Percentiles rank a stretch among this genome's conserved stretches.
These are phyloP conservation scores for Oenanthe melanoleuca DNA, from an alignment of 2,113 vertebrate genomes.

Conservation along the genomic window DNA sequence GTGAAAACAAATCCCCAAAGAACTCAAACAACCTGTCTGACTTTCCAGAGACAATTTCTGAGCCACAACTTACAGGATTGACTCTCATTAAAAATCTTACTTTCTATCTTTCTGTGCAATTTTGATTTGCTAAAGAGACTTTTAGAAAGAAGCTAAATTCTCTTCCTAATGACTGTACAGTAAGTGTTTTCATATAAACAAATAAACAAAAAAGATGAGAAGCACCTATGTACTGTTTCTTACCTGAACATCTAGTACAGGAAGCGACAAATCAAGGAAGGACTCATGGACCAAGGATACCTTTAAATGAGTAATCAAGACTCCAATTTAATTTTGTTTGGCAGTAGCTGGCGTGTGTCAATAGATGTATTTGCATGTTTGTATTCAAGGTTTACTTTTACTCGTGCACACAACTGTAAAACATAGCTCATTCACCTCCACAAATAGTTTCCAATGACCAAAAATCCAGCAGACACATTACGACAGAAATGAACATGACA, in stretches of 20 bases:
- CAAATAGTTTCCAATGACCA: background rate
- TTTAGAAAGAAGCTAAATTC: background rate
- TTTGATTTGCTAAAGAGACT: background rate
- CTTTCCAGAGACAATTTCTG: background rate
- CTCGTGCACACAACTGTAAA: background rate
- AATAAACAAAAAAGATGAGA: background rate
- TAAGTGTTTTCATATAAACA: background rate
- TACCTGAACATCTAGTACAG: conserved; percentile 92
- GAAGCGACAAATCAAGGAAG: conserved; percentile 96
- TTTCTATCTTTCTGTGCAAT: background rate
- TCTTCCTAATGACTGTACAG: background rate
- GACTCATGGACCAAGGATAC: conserved; percentile 92
- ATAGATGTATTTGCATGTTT: background rate
- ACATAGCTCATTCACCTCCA: background rate
- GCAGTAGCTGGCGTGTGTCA: background rate
- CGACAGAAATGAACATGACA: background rate
- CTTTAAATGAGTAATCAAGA: conserved; percentile 72
- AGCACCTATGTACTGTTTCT: conserved; percentile 14
- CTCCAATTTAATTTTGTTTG: background rate
- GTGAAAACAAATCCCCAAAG: background rate
- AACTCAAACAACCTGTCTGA: background rate
- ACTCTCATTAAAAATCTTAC: background rate
- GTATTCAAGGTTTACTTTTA: background rate
- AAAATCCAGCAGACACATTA: background rate
- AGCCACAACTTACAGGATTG: background rate